phyloP scores from a whole-genome alignment of 2,797 vertebrate genomes.

The Hoplostethus mediterraneus region DNA sequence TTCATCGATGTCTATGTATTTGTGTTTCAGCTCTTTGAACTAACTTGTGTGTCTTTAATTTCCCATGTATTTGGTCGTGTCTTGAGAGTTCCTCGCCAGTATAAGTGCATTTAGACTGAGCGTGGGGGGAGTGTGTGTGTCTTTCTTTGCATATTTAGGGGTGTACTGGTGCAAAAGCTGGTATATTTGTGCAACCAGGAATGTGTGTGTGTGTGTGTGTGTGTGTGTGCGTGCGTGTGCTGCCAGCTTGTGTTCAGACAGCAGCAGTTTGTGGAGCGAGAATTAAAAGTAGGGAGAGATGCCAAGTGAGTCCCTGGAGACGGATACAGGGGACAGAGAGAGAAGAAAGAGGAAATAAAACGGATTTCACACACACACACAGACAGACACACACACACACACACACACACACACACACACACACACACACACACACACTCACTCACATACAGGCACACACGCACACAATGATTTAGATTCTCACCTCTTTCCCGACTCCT shows the following conservation, averaged over 20 bases:
- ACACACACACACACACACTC: conserved; percentile 11
- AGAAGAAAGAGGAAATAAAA: conserved; percentile 81
- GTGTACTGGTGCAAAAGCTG: conserved; percentile 23
- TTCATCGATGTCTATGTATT: conserved; percentile 60
- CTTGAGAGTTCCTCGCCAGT: conserved; percentile 57
- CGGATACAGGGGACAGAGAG: conserved; percentile 78
- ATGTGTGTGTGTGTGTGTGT: conserved; percentile 22
- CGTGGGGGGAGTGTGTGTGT: conserved; percentile 20
- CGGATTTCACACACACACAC: conserved; percentile 53
- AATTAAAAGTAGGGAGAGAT: conserved; percentile 83
- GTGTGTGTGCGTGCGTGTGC: conserved; percentile 28
- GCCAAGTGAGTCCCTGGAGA: conserved; percentile 84
- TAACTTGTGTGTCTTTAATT: conserved; percentile 64
- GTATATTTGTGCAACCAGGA: conserved; percentile 41
- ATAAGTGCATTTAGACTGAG: conserved; percentile 48
- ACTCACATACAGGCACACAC: conserved; percentile 14
- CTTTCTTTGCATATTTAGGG: conserved; percentile 46
- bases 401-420: not conserved
- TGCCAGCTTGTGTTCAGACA: conserved; percentile 80
- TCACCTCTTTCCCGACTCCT: conserved; percentile 28
- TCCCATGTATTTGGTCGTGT: conserved; percentile 37
- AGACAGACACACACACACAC: conserved; percentile 32
- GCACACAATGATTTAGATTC: conserved; percentile 40
- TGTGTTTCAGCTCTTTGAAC: conserved; percentile 66
- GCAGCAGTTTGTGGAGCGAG: conserved; percentile 80